Conservation (phyloP, 2,113 vertebrate species). For the Chelonoidis abingdonii region DNA sequence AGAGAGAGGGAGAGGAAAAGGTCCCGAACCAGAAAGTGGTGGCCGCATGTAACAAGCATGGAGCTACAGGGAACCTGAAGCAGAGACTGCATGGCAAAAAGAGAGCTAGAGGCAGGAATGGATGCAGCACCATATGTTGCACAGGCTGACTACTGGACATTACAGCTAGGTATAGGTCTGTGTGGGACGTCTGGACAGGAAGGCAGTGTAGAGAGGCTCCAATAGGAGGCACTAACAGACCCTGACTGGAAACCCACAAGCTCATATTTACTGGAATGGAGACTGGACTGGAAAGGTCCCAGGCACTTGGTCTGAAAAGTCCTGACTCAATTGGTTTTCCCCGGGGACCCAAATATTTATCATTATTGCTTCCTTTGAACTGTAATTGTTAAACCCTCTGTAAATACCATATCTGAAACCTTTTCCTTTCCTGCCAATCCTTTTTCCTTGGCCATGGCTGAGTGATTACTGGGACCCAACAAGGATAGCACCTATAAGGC, state of each 20-base stretch:
- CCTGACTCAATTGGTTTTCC: neutral
- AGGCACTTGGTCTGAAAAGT: neutral
- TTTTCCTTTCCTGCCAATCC: neutral
- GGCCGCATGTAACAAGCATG: neutral
- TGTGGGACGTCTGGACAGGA: neutral
- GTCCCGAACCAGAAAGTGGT: neutral
- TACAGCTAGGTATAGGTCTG: neutral
- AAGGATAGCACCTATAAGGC: neutral
- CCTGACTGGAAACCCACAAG: neutral
- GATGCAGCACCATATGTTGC: too few relatives aligned
- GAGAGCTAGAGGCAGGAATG: neutral
- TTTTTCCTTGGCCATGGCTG: neutral
- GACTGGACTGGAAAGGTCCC: neutral
- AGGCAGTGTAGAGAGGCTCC: neutral
- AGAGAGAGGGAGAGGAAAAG: neutral
- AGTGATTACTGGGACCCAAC: neutral
- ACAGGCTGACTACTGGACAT: neutral
- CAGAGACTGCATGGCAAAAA: neutral
- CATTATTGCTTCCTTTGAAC: neutral
- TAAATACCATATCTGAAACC: neutral
- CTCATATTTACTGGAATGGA: neutral
- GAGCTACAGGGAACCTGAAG: neutral
- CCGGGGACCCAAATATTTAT: neutral
- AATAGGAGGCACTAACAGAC: too few relatives aligned
- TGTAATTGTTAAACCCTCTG: neutral